Evolutionary conservation across 2,113 vertebrate species (phyloP).

Genomic region (Sporophila hypoxantha): DNA sequence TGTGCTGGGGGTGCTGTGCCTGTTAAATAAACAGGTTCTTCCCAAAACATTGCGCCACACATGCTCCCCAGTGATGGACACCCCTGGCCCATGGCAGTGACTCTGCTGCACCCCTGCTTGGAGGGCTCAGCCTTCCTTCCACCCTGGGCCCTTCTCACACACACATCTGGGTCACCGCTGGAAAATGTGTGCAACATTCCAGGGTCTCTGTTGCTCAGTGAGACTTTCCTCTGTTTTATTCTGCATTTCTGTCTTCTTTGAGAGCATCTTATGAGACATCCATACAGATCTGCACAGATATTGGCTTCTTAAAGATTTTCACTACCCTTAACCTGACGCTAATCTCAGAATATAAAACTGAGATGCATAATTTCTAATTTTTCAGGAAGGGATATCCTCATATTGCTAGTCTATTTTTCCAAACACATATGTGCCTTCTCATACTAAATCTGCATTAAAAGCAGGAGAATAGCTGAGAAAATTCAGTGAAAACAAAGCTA

Average conservation of each 20-base stretch:
- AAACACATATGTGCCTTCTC: not conserved
- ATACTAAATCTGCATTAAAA: not conserved
- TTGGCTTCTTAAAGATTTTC: not conserved
- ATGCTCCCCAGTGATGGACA: not conserved
- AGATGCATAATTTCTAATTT: not conserved
- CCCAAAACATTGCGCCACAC: rapidly evolving
- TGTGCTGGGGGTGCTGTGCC: too few relatives aligned
- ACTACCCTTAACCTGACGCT: too few relatives aligned
- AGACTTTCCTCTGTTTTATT: not conserved
- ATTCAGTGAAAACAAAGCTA: not conserved
- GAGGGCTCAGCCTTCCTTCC: not conserved
- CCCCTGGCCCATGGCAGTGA: rapidly evolving
- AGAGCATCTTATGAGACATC: not conserved
- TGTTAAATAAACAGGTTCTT: too few relatives aligned
- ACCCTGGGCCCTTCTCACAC: rapidly evolving
- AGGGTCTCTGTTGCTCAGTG: not conserved
- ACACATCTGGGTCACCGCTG: rapidly evolving
- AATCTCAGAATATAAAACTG: not conserved
- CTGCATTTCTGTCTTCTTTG: not conserved
- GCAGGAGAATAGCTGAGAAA: not conserved
- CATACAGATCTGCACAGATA: too few relatives aligned
- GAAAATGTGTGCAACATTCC: rapidly evolving
- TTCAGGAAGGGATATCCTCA: not conserved
- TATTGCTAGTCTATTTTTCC: not conserved
- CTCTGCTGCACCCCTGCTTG: not conserved